These are phyloP conservation scores for Agonopterix subpropinquella DNA, from an alignment of 2,888 invertebrate species.

Conservation along the genomic window DNA sequence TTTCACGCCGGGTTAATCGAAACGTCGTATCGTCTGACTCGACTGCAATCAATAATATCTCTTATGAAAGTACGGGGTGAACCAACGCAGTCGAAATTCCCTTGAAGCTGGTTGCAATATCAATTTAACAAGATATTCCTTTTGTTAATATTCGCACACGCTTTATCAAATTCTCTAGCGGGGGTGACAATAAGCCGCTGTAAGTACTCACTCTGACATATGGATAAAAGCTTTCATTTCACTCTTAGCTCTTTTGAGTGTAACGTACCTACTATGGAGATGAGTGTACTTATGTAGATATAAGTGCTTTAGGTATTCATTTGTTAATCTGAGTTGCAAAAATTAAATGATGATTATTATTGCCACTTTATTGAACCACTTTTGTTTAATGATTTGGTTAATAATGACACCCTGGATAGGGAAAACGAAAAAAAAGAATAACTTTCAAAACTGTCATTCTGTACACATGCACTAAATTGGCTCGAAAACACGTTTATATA, in stretches of 20 bases:
- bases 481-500: no score
- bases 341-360: no score
- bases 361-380: no score
- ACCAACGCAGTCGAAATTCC: slow-evolving; percentile 38
- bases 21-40: slow-evolving; percentile 45
- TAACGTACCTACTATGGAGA: slow-evolving; percentile 39
- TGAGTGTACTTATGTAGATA: slow-evolving; percentile 13
- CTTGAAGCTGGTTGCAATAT: slow-evolving; percentile 48
- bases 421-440: no score
- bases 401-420: no score
- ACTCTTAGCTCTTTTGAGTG: slow-evolving; percentile 71
- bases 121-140: slow-evolving; percentile 77
- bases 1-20: slow-evolving; percentile 57
- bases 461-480: no score
- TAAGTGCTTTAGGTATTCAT: background rate
- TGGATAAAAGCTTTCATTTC: slow-evolving; percentile 76
- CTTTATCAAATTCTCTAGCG: slow-evolving; percentile 76
- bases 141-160: slow-evolving; percentile 77
- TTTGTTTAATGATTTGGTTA: no score
- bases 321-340: no score
- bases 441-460: no score
- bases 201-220: slow-evolving; percentile 75
- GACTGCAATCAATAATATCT: slow-evolving; percentile 39
- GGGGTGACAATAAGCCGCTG: slow-evolving; percentile 76
- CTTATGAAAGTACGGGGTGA: slow-evolving; percentile 17